Evolutionary conservation across 2,113 vertebrate species (phyloP), one percentile per base, ranked within the genome.

Genomic region (Tringa solitaria): DNA sequence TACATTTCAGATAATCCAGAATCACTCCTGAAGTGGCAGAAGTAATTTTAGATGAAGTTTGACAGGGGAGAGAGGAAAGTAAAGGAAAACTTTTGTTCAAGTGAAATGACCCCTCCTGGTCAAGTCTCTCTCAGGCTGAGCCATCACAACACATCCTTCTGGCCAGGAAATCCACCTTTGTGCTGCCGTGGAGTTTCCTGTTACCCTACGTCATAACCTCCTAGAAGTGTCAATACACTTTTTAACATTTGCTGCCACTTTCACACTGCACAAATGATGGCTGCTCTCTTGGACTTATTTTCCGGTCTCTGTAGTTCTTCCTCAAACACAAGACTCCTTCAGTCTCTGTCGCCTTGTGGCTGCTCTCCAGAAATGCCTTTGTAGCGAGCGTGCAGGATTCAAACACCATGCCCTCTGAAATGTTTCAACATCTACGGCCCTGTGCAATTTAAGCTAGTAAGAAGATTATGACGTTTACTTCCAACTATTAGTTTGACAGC

Each of bases 1-100:
- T 96, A 95, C 95, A 86, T 28, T 97, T 91, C 80, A 95, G 95
- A 96, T 96, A 97, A 94, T 63, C 56, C 46, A 75, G 69, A 95
- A 92, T 81, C 57, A 75, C 84, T 70, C 72, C 51, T 87, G 43
- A 90, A 95, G 60, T 81, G 76, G 60, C 87, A 95, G 76, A 90
- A 89, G 83, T 86, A 86, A 95, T 84, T 92, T 80, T n/a, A 93
- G 64, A 81, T 26, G 50, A 91, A 53, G 72, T 53, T 1, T 90
- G 76, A 28, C 83, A 84, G 39, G 54, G 57, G 78, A 93, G 81
- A 60, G 2, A 32, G 72, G 45, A 87, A 94, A 93, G 57, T 50
- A 89, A 94, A 95, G 61, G 33, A 33, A 32, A 65, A 39, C 68
- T 54, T 92, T 89, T 95, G 79, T 95, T 84, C 41, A 14, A 63